Evolutionary conservation across 2,113 vertebrate genomes (phyloP), one percentile per base, ranked within the genome.

Genomic region (Dasypus novemcinctus): DNA sequence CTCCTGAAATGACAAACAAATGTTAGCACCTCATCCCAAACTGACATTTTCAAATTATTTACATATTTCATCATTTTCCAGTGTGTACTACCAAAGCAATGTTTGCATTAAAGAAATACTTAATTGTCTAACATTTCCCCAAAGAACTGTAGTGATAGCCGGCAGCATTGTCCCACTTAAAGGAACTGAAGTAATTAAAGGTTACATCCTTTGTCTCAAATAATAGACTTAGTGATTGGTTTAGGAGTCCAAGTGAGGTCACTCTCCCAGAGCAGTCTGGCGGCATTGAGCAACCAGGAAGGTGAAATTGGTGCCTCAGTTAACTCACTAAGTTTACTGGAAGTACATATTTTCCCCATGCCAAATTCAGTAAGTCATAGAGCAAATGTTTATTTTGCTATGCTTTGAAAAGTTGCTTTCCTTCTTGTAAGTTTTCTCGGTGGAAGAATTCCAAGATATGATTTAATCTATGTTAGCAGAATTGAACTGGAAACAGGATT

Each of bases 371-470:
- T 90, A 94, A 96, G 93, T 89, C 95, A 96, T 84, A 83, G 89
- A 93, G 89, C 76, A 88, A 71, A 94, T 94, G 96, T 96, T 96
- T 94, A 94, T 94, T 97, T 96, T 97, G 94, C 83, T 94, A 31
- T 66, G 90, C 97, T 95, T 96, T 97, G 79, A 97, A 94, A 97
- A 95, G 95, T 96, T 92, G 89, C 94, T 94, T 95, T 86, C 69
- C 95, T 96, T 94, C 94, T 96, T 97, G 92, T 95, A 96, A 94
- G 85, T 94, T 97, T 97, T 95, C 88, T 95, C 0, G 0, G 54
- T 98, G 96, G 95, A 97, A 91, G 61, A 46, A 89, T 66, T 96
- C 97, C 97, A 97, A 76, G 76, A 63, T 83, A 76, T 97, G 97
- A 97, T 83, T 69, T 96, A 95, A 97, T 95, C 90, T 93, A 8